Evolutionary conservation across 2,113 vertebrate species (phyloP), one percentile per base, ranked within the genome.

Genomic region (Oryzias woworae): DNA sequence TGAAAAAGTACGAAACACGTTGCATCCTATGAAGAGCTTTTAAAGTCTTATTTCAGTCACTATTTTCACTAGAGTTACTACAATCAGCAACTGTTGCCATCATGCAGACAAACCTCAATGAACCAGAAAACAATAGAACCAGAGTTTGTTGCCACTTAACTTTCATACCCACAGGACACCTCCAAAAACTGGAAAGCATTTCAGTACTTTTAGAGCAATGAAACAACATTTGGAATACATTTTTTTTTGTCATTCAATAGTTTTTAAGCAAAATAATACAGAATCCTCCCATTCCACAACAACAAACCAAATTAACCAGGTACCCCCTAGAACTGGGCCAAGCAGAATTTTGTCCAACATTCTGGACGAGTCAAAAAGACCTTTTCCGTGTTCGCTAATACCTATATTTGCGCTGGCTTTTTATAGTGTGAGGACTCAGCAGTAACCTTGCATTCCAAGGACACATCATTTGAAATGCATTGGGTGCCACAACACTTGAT

Each of bases 381-480:
- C 58, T 83, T 71, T 75, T 51, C 23, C 23, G 53, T 52, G 42
- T 75, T 72, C 59, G 72, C 63, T 74, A 77, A 76, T 44, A 68
- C 62, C 58, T 56, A 63, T 64, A 76, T 66, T 76, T 75, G 63
- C 67, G 66, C 48, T 23, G 71, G 24, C 47, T 65, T 60, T 52
- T 81, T 66, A 61, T 49, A 17, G 52, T 58, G 15, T 13, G 47
- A 63, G 66, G 65, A 62, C 58, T 79, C 75, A 31, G 72, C 71
- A 81, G 71, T 88, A 83, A 88, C 90, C 86, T 87, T 86, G 80
- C 75, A 81, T 85, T 68, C 73, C 88, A 91, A 90, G 89, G 85
- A 87, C 86, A 87, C 79, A 82, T 79, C 66, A 89, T 89, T 92
- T 91, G 81, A 91, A 91, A 91, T 91, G 89, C 89, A 90, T 88